A percentile compares a stretch with the other conserved stretches of the same genome.
These are phyloP conservation scores for Malthinus flaveolus DNA, from an alignment of 2,888 invertebrate genomes.

Conservation along the genomic window DNA sequence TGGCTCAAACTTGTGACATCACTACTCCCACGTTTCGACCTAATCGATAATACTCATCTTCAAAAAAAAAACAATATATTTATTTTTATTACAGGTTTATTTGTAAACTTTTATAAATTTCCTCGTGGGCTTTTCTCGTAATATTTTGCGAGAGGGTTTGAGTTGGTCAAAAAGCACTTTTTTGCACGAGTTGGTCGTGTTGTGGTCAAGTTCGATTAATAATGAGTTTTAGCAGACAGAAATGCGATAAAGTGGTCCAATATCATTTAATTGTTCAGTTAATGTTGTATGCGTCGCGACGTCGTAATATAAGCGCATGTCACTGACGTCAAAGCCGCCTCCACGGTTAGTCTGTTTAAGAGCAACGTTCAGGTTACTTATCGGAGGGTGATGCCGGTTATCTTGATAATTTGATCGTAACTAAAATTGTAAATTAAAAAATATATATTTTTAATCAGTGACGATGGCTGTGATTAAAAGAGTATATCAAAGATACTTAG, in stretches of 20 bases:
- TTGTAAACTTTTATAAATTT: background rate
- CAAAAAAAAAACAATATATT: slow-evolving; percentile 15
- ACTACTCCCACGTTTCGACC: slow-evolving; percentile 41
- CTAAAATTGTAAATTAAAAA: slow-evolving; percentile 2
- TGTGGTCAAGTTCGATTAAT: background rate
- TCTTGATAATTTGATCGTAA: slow-evolving; percentile 31
- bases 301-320: slow-evolving; percentile 38
- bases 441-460: slow-evolving; percentile 31
- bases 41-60: slow-evolving; percentile 39
- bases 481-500: slow-evolving; percentile 25
- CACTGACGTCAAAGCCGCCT: slow-evolving; percentile 51
- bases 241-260: slow-evolving; percentile 23
- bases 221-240: slow-evolving; percentile 2
- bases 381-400: slow-evolving; percentile 41
- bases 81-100: slow-evolving; percentile 4
- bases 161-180: background rate
- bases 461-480: slow-evolving; percentile 46
- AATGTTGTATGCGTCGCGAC: slow-evolving; percentile 39
- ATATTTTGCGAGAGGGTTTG: background rate
- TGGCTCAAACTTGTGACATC: slow-evolving; percentile 40
- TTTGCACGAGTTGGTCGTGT: background rate
- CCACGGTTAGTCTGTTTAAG: slow-evolving; percentile 50
- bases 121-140: background rate
- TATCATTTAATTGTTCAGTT: slow-evolving; percentile 36
- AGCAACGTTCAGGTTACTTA: slow-evolving; percentile 45